Conservation (phyloP, 2,113 vertebrate species). For the Cephalopterus ornatus region DNA sequence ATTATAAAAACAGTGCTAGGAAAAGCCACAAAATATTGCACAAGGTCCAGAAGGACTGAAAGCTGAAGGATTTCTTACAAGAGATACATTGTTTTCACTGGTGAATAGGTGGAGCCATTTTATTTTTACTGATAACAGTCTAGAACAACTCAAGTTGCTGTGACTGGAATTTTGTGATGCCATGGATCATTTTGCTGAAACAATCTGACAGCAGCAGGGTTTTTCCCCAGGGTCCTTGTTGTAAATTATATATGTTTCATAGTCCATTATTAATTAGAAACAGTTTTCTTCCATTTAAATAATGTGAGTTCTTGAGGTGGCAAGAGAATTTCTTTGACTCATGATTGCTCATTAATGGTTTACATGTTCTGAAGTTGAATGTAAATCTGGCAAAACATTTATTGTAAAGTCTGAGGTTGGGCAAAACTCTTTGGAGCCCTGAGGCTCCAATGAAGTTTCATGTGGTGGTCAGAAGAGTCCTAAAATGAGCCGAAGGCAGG, state of each 20-base stretch:
- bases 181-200: not conserved
- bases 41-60: not conserved
- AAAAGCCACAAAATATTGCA: constrained; percentile 3
- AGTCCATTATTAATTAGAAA: not conserved
- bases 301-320: constrained; percentile 1
- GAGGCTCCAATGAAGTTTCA: not conserved
- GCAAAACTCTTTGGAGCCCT: not conserved
- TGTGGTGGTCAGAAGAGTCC: not conserved
- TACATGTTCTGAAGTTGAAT: not conserved
- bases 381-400: not conserved
- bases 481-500: not conserved
- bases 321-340: not conserved
- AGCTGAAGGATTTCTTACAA: not conserved
- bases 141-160: not conserved
- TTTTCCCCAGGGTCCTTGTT: not conserved
- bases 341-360: not conserved
- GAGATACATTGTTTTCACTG: not conserved
- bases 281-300: not conserved
- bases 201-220: not conserved
- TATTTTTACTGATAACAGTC: not conserved
- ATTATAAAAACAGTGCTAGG: constrained; percentile 1
- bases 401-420: not conserved
- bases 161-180: not conserved
- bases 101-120: not conserved
- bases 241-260: not conserved